These are phyloP conservation scores for Tenthredo scrophulariae DNA, from an alignment of 2,888 invertebrate genomes.

Conservation along the genomic window DNA sequence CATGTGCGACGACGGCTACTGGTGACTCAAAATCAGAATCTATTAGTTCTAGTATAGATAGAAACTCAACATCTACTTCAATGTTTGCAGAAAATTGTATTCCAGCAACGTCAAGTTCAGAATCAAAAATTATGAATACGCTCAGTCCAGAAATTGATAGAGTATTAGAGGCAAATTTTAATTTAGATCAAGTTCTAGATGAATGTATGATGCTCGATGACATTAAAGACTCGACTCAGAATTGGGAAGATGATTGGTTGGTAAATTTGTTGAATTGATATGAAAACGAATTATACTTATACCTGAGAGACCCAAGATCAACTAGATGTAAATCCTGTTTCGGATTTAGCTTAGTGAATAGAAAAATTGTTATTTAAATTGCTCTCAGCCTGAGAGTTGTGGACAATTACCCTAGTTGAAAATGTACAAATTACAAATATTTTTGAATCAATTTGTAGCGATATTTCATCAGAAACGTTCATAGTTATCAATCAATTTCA, in stretches of 20 bases:
- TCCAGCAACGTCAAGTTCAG: conserved; percentile 16
- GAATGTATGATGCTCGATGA: conserved; percentile 56
- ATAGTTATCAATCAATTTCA: not conserved
- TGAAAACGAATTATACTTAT: not conserved
- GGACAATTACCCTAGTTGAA: not conserved
- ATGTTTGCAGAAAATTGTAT: conserved; percentile 15
- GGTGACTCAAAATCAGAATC: not conserved
- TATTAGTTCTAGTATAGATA: conserved; percentile 3
- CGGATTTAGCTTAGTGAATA: not conserved
- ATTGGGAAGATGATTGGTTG: conserved; percentile 61
- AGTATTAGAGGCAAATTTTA: conserved; percentile 51
- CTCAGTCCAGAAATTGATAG: not conserved
- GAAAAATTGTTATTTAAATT: not conserved
- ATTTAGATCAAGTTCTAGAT: conserved; percentile 57
- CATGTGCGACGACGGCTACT: not conserved
- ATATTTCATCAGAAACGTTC: not conserved
- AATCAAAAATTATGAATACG: not conserved
- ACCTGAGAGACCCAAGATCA: not conserved
- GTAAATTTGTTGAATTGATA: conserved; percentile 57
- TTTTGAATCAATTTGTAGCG: not conserved
- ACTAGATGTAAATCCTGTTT: not conserved
- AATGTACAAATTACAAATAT: conserved; percentile 32
- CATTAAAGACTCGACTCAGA: conserved; percentile 56
- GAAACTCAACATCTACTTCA: conserved; percentile 9
- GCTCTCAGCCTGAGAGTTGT: not conserved